A percentile compares a stretch with the other conserved stretches of the same genome.
Conservation (phyloP, 2,888 invertebrate genomes). For the Caradrina clavipalpis region DNA sequence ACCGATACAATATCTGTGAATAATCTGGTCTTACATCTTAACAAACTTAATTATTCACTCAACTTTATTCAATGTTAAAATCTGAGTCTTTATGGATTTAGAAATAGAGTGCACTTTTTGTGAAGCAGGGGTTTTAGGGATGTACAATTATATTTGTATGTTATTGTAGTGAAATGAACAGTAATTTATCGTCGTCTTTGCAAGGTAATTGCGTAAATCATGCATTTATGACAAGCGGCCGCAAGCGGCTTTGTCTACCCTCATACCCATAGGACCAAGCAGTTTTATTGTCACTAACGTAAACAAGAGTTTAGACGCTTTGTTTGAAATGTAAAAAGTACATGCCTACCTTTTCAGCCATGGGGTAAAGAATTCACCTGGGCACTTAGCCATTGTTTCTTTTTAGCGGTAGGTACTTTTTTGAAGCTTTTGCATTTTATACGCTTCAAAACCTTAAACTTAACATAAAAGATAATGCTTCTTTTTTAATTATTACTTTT, state of each 20-base stretch:
- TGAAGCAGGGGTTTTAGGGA: constrained; percentile 15
- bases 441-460: neutral
- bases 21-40: constrained; percentile 80
- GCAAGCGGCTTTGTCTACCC: constrained; percentile 83
- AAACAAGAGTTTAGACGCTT: constrained; percentile 79
- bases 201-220: constrained; percentile 90
- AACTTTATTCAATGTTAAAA: constrained; percentile 18
- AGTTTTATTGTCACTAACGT: constrained; percentile 78
- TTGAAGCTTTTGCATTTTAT: neutral
- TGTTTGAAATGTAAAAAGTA: constrained; percentile 66
- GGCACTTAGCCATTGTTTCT: constrained; percentile 37
- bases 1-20: constrained; percentile 87
- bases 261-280: constrained; percentile 70
- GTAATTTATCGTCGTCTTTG: constrained; percentile 89
- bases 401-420: constrained; percentile 16
- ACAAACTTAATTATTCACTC: constrained; percentile 62
- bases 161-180: constrained; percentile 83
- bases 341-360: constrained; percentile 42
- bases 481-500: too few species aligned
- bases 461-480: too few species aligned
- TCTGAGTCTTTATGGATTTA: constrained; percentile 24
- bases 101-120: constrained; percentile 68
- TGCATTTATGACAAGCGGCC: constrained; percentile 88
- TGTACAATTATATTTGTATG: constrained; percentile 67
- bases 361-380: constrained; percentile 57